A percentile compares a stretch with the other conserved stretches of the same genome.
phyloP scores from a whole-genome alignment of 2,113 vertebrate genomes.

The Mola mola region DNA sequence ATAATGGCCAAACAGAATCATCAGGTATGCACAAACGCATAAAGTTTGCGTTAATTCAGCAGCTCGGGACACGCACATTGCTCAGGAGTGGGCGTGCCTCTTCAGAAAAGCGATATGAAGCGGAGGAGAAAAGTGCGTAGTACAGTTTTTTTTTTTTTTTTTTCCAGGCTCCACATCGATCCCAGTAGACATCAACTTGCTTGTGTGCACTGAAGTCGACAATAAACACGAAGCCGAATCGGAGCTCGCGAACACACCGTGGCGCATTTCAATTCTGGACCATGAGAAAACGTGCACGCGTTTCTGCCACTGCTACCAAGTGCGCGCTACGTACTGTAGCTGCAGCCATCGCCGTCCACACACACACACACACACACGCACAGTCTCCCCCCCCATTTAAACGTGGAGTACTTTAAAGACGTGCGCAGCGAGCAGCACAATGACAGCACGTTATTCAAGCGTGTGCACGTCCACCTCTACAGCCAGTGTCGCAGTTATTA shows the following conservation, averaged over 20 bases:
- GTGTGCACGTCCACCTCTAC: conserved; percentile 33
- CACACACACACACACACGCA: background rate
- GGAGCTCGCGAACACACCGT: background rate
- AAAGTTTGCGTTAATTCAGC: background rate
- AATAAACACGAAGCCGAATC: conserved; percentile 8
- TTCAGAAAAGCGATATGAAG: conserved; percentile 59
- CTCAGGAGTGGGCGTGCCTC: conserved; percentile 83
- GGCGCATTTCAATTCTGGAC: background rate
- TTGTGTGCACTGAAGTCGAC: background rate
- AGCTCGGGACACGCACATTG: conserved; percentile 50
- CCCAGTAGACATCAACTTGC: conserved; percentile 22
- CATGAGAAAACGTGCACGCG: conserved; percentile 39
- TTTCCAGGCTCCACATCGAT: conserved; percentile 51
- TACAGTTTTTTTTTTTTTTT: conserved; percentile 76
- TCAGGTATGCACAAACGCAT: background rate
- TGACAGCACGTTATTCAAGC: conserved; percentile 35
- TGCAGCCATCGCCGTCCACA: conserved; percentile 11
- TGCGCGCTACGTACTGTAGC: conserved; percentile 52
- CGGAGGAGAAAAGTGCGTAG: conserved; percentile 83
- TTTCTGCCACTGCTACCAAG: conserved; percentile 48
- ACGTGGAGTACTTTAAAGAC: conserved; percentile 54
- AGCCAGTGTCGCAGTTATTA: conserved; percentile 74
- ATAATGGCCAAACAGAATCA: background rate
- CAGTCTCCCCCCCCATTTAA: conserved; percentile 48
- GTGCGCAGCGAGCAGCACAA: conserved; percentile 41